Base-by-base conservation (phyloP, 2,888 invertebrate genomes). In the Latrodectus hesperus region DNA sequence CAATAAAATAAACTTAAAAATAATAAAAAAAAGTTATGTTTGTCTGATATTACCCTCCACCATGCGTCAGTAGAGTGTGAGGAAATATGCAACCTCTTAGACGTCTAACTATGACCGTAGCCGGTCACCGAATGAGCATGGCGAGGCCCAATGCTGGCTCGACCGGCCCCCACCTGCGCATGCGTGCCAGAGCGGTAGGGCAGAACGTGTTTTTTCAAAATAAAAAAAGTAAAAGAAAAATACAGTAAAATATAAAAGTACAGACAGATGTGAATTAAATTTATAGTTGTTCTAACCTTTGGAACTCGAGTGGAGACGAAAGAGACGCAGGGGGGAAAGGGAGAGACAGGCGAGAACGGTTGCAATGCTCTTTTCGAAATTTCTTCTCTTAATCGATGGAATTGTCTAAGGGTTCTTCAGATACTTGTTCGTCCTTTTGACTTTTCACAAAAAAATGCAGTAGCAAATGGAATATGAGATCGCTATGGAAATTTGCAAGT, bases 71-170 rank as follows among this genome's bases (percentile, higher is more conserved):
- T n/a, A 16, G 53, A 38, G 5, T 14, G 38, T 26, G 16, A 67
- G 49, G 65, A 17, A 67, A 81, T 52, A 14, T 16, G 38, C 26
- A 75, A 22, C 53, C 60, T 73, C 55, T 55, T 68, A n/a, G 17
- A 68, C 53, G 75, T 51, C 84, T 84, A 17, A 72, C 84, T 77
- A 65, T 65, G 77, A 84, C 84, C 84, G 84, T 84, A 84, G 60
- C 78, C 84, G 84, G 84, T 67, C 84, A 78, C 67, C 78, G 77
- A 84, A 78, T 84, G 84, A 77, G 78, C 73, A 65, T 78, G 72
- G 77, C 38, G 84, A 72, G 77, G n/a, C 55, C 68, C 68, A 70
- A 49, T 65, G 77, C 26, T 71, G 52, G 68, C 51, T 71, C 55
- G 64, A 72, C 60, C 64, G 65, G 53, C 14, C 68, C 68, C 53